These are phyloP conservation scores for Nymphalis c-album DNA, from an alignment of 2,888 invertebrate genomes.

Conservation along the genomic window DNA sequence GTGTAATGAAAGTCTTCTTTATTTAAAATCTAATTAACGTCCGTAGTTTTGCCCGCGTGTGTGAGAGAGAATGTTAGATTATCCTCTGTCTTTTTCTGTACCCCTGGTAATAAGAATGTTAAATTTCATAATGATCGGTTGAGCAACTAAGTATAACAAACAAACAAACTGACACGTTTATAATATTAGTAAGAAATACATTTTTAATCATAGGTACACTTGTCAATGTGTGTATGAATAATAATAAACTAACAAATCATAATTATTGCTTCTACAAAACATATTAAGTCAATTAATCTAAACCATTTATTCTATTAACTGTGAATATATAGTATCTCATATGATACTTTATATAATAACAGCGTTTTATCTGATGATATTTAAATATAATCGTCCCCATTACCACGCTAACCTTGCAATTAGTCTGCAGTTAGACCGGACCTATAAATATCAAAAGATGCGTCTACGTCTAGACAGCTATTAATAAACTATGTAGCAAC, in stretches of 20 bases:
- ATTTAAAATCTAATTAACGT: no score
- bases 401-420: background rate
- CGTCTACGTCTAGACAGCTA: constrained; percentile 4
- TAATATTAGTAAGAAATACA: no score
- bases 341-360: background rate
- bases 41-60: no score
- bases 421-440: background rate
- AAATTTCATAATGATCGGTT: no score
- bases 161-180: no score
- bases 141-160: no score
- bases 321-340: background rate
- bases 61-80: no score
- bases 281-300: background rate
- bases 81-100: no score
- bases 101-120: no score
- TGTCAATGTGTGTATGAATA: background rate
- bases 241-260: background rate
- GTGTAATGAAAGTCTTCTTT: no score
- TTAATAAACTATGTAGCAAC: constrained; percentile 2
- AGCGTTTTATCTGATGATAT: background rate
- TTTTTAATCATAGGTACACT: background rate
- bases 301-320: background rate
- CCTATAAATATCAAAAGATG: constrained; percentile 3
- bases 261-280: background rate
- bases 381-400: constrained; percentile 1